phyloP scores from a whole-genome alignment of 2,113 vertebrate genomes.

The Pelobates fuscus region DNA sequence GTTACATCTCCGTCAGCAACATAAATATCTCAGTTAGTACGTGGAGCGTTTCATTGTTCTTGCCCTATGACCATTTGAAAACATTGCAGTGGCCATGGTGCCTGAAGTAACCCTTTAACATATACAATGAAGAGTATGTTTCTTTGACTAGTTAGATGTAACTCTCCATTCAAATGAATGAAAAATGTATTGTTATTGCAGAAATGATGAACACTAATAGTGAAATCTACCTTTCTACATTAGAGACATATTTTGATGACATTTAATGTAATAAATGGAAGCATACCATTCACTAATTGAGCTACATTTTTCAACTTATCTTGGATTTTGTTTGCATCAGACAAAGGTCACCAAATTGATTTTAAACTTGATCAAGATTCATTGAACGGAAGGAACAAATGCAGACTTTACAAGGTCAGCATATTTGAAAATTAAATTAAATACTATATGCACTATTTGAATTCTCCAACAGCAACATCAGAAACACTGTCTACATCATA shows the following conservation, averaged over 20 bases:
- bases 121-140: no score
- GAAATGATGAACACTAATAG: no score
- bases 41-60: no score
- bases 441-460: constrained; percentile 5
- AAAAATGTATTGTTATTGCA: no score
- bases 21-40: no score
- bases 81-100: no score
- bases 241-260: constrained; percentile 18
- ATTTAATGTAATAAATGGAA: constrained; percentile 40
- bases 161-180: no score
- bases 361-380: constrained; percentile 45
- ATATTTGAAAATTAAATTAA: constrained; percentile 43
- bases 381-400: constrained; percentile 36
- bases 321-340: constrained; percentile 19
- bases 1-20: no score
- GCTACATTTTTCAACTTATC: constrained; percentile 26
- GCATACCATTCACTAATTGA: constrained; percentile 28
- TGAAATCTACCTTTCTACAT: no score
- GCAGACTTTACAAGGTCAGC: constrained; percentile 38
- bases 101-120: no score
- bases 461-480: constrained; percentile 39
- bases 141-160: no score
- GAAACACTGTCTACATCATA: constrained; percentile 40
- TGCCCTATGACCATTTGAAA: no score
- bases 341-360: constrained; percentile 43